A percentile compares a stretch with the other conserved stretches of the same genome.
phyloP scores from a whole-genome alignment of 2,797 vertebrate genomes.

The Menidia menidia region DNA sequence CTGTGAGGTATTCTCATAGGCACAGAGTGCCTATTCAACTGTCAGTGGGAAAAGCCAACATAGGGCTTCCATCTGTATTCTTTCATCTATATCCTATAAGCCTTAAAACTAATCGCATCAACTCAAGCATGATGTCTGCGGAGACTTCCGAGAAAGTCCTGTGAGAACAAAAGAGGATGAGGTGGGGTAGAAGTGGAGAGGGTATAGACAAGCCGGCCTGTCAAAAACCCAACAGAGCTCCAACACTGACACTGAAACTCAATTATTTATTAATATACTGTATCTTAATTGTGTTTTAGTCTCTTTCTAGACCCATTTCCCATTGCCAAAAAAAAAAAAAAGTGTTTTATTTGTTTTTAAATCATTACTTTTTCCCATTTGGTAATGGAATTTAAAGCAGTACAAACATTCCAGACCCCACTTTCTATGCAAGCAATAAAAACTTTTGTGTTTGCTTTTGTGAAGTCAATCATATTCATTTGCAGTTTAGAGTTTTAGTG shows the following conservation, averaged over 20 bases:
- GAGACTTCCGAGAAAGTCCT: slow-evolving; percentile 49
- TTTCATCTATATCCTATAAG: slow-evolving; percentile 71
- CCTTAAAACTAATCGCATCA: slow-evolving; percentile 68
- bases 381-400: too few relatives aligned
- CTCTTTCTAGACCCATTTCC: too few relatives aligned
- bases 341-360: too few relatives aligned
- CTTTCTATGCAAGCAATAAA: too few relatives aligned
- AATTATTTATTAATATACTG: neutral
- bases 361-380: too few relatives aligned
- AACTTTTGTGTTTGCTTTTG: too few relatives aligned
- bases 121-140: slow-evolving; percentile 57
- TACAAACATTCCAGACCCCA: too few relatives aligned
- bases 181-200: slow-evolving; percentile 12
- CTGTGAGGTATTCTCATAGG: slow-evolving; percentile 51
- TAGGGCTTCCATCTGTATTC: slow-evolving; percentile 73
- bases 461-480: too few relatives aligned
- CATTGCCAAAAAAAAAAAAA: too few relatives aligned
- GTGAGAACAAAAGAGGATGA: slow-evolving; percentile 55
- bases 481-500: too few relatives aligned
- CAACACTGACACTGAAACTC: neutral
- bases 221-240: neutral
- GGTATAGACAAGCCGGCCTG: slow-evolving; percentile 4
- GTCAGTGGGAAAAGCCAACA: slow-evolving; percentile 77
- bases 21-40: slow-evolving; percentile 69
- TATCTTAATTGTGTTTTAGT: neutral